Evolutionary conservation across 53 echinoderm and acorn worm species (phyloP).

Genomic region (Astropecten irregularis): DNA sequence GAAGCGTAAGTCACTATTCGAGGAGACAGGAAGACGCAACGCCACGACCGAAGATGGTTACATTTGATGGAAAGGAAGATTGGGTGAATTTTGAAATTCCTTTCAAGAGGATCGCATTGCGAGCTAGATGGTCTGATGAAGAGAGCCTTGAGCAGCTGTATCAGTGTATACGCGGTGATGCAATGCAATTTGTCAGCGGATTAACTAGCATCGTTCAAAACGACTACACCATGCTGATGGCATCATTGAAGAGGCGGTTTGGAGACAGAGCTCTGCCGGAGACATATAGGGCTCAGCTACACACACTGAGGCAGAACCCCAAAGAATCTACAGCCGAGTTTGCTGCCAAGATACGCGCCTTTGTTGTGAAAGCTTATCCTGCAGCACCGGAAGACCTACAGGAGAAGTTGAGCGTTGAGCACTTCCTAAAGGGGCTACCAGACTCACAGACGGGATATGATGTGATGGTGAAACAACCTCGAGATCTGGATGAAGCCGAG

Average conservation of each 20-base stretch:
- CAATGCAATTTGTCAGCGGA: conserved; percentile 21
- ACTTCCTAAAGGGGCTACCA: background rate
- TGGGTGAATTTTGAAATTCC: conserved; percentile 20
- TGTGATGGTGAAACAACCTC: too few relatives aligned
- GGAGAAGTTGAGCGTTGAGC: too few relatives aligned
- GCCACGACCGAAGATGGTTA: conserved; percentile 12
- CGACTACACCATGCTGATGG: conserved; percentile 3
- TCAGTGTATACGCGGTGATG: conserved; percentile 14
- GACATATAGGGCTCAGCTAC: conserved; percentile 7
- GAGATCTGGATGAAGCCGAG: too few relatives aligned
- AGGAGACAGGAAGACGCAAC: background rate
- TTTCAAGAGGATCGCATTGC: background rate
- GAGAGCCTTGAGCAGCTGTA: conserved; percentile 12
- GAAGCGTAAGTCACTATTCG: background rate
- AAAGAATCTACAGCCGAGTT: conserved; percentile 7
- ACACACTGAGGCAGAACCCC: background rate
- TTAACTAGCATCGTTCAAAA: background rate
- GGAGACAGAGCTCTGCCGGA: conserved; percentile 11
- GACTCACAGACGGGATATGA: background rate
- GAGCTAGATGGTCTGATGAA: background rate
- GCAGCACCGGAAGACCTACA: background rate
- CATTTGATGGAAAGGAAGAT: conserved; percentile 21
- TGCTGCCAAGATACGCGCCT: conserved; percentile 27
- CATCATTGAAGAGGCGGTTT: background rate
- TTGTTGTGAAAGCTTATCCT: background rate